Evolutionary conservation across 1,140 invertebrate species (phyloP).

Genomic region (Condylostylus longicornis): DNA sequence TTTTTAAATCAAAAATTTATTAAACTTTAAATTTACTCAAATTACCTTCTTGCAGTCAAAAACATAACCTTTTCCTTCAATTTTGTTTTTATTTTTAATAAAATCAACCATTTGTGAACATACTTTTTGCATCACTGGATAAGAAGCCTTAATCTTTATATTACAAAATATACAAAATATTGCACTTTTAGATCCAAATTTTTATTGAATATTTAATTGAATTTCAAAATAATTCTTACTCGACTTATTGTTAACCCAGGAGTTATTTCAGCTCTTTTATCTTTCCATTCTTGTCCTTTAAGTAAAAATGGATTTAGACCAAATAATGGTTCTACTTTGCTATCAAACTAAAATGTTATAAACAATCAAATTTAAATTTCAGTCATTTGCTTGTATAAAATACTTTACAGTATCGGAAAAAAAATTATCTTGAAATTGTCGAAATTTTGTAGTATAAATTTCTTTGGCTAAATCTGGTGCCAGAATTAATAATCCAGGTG

Average conservation of each 20-base stretch:
- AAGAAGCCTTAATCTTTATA: conserved; percentile 25
- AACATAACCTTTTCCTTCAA: no score
- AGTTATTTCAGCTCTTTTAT: conserved; percentile 36
- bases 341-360: conserved; percentile 14
- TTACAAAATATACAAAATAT: no score
- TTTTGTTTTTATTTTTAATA: no score
- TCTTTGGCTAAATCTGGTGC: conserved; percentile 35
- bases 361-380: no score
- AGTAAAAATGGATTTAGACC: conserved; percentile 33
- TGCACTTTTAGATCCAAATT: no score
- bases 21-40: no score
- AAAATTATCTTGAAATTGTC: conserved; percentile 31
- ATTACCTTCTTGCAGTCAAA: no score
- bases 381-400: neutral
- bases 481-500: conserved; percentile 31
- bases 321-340: conserved; percentile 32
- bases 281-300: conserved; percentile 37
- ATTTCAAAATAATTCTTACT: conserved; percentile 11
- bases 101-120: no score
- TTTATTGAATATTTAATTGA: no score
- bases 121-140: no score
- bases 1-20: no score
- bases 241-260: conserved; percentile 35
- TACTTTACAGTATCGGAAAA: conserved; percentile 9
- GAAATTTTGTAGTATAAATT: conserved; percentile 37